Percentiles rank a stretch among this genome's conserved stretches.
Conservation (phyloP, 2,113 vertebrate genomes). For the Otus sunia region DNA sequence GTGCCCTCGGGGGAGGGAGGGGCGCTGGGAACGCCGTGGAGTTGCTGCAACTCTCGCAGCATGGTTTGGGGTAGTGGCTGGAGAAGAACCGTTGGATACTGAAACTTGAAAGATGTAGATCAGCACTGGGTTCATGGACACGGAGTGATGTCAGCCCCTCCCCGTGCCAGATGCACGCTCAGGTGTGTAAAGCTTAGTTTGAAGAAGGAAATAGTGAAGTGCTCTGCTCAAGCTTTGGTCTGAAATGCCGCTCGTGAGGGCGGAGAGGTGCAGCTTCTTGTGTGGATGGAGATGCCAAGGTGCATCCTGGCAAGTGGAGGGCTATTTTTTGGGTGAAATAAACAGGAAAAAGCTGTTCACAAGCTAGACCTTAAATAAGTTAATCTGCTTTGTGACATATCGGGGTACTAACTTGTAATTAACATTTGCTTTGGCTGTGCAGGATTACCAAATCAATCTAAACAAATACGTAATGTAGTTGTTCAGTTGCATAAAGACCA, state of each 20-base stretch:
- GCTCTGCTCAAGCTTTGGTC: not conserved
- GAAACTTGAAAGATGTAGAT: too few species aligned
- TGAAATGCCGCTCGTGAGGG: not conserved
- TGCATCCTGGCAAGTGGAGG: not conserved
- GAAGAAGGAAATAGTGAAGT: not conserved
- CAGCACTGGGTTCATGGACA: not conserved
- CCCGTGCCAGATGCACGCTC: accelerated
- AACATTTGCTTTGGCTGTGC: not conserved
- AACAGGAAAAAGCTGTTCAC: not conserved
- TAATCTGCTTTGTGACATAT: not conserved
- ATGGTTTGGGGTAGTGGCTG: not conserved
- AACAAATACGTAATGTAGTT: not conserved
- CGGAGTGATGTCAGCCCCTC: accelerated
- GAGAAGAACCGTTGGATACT: not conserved
- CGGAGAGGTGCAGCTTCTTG: not conserved
- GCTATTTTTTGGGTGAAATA: not conserved
- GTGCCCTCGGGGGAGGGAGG: not conserved
- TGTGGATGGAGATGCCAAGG: accelerated
- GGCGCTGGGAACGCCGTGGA: not conserved
- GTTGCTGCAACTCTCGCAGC: accelerated
- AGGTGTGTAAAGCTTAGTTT: too few species aligned
- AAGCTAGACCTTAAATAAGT: not conserved
- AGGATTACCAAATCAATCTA: not conserved
- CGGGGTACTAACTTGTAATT: not conserved
- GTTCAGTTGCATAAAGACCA: not conserved